Conservation (phyloP, 2,797 vertebrate genomes). For the Tachyglossus aculeatus region DNA sequence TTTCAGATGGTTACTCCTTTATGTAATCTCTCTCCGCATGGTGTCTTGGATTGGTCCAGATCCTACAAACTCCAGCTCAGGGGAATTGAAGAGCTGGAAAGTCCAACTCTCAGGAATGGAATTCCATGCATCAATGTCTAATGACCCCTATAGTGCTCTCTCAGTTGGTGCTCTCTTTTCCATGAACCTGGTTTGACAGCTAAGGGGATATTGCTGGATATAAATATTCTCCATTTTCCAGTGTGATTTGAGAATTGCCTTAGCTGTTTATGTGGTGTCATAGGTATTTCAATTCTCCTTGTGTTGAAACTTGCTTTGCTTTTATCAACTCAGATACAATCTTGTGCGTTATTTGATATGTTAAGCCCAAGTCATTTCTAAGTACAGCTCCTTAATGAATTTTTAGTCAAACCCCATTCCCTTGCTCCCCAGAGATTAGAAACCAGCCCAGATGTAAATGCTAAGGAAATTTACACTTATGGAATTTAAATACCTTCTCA, state of each 20-base stretch:
- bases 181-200: too few relatives aligned
- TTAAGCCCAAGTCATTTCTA: neutral
- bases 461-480: neutral
- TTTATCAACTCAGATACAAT: conserved; percentile 40
- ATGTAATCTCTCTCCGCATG: too few relatives aligned
- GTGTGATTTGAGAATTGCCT: conserved; percentile 10
- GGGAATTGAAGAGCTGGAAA: too few relatives aligned
- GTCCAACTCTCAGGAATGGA: too few relatives aligned
- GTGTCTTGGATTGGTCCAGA: too few relatives aligned
- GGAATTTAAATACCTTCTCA: neutral
- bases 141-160: too few relatives aligned
- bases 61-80: too few relatives aligned
- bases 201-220: too few relatives aligned
- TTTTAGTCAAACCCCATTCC: conserved; percentile 7
- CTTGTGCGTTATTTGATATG: conserved; percentile 44
- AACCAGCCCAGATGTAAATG: conserved; percentile 2
- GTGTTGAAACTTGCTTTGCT: conserved; percentile 26
- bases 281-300: conserved; percentile 30
- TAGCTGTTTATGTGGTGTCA: conserved; percentile 6
- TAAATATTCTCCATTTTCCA: conserved; percentile 34
- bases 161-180: too few relatives aligned
- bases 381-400: neutral
- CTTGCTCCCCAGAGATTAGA: neutral
- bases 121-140: too few relatives aligned
- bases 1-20: too few relatives aligned